Percentiles rank a stretch among this genome's conserved stretches.
phyloP scores from a whole-genome alignment of 2,888 invertebrate genomes.

The Drosophila nigricruria region DNA sequence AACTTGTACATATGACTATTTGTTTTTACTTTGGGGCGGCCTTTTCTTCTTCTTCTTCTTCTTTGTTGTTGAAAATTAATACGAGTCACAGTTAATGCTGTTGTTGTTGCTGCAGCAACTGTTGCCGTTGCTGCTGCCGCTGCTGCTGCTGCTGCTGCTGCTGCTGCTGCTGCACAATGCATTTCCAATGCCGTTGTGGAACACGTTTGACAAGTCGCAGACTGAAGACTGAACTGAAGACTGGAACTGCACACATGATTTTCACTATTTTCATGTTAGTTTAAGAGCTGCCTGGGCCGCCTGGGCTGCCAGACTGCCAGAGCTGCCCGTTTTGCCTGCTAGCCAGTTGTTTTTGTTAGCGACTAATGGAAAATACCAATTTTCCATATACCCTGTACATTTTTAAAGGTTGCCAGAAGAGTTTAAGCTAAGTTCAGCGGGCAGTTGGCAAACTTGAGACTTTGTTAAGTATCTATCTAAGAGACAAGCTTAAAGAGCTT shows the following conservation, averaged over 20 bases:
- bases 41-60: slow-evolving; percentile 8
- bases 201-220: slow-evolving; percentile 79
- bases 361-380: slow-evolving; percentile 74
- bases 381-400: slow-evolving; percentile 31
- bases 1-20: slow-evolving; percentile 47
- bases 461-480: neutral
- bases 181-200: slow-evolving; percentile 74
- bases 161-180: slow-evolving; percentile 62
- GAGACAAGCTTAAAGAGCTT: too few relatives aligned
- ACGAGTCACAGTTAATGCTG: slow-evolving; percentile 71
- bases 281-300: slow-evolving; percentile 43
- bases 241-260: slow-evolving; percentile 67
- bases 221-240: slow-evolving; percentile 43
- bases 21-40: slow-evolving; percentile 43
- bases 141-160: slow-evolving; percentile 8
- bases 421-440: neutral
- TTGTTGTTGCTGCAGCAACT: slow-evolving; percentile 29
- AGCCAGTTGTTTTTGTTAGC: slow-evolving; percentile 42
- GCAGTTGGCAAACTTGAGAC: neutral
- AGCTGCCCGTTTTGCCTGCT: slow-evolving; percentile 14
- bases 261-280: slow-evolving; percentile 78
- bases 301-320: slow-evolving; percentile 15
- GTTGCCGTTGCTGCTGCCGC: slow-evolving; percentile 18
- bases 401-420: neutral
- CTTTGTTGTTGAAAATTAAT: slow-evolving; percentile 63